Evolutionary conservation across 1,140 invertebrate species (phyloP).

Genomic region (Drosophila nikananu): DNA sequence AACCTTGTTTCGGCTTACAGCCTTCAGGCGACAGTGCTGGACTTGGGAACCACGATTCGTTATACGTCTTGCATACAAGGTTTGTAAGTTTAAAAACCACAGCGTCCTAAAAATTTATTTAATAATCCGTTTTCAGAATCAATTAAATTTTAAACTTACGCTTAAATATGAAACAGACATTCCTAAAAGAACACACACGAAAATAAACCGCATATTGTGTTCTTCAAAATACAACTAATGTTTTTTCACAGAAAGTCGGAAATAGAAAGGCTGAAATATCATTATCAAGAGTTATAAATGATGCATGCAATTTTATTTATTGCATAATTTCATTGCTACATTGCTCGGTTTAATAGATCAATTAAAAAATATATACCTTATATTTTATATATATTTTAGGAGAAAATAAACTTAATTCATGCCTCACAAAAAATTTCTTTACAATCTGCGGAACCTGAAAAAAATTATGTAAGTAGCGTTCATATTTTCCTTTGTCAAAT

Average conservation of each 20-base stretch:
- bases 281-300: too few species aligned
- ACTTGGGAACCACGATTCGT: neutral
- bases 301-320: neutral
- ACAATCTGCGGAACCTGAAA: too few species aligned
- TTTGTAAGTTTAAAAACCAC: neutral
- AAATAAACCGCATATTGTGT: neutral
- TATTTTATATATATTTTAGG: neutral
- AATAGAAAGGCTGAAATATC: too few species aligned
- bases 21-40: neutral
- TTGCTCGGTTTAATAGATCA: neutral
- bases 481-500: too few species aligned
- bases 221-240: neutral
- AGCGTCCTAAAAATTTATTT: neutral
- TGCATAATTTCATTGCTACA: neutral
- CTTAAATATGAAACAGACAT: neutral
- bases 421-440: too few species aligned
- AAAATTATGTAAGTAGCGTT: too few species aligned
- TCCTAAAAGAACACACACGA: neutral
- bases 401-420: too few species aligned
- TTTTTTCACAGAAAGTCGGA: too few species aligned
- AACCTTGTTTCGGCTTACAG: neutral
- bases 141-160: neutral
- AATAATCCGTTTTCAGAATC: neutral
- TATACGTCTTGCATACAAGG: neutral
- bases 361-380: neutral